Evolutionary conservation across 1,140 invertebrate species (phyloP), one percentile per base, ranked within the genome.

Genomic region (Brachionus paranguensis): DNA sequence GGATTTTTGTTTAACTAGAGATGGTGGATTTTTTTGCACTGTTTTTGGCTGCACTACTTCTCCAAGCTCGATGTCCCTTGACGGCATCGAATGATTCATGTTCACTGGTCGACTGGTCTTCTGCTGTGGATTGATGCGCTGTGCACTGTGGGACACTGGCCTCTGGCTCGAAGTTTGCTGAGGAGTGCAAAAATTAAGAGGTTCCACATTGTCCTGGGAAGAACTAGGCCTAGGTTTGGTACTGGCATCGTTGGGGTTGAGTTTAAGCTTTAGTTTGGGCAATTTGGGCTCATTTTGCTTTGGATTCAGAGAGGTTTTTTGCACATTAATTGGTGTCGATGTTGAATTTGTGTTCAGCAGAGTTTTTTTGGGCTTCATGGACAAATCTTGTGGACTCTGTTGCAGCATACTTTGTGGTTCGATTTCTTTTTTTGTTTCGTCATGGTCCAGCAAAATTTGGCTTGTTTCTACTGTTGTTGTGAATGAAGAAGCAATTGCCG

Each of bases 261-360:
- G n/a, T 64, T 81, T 81, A 45, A 81, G 78, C 33, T 81, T 81
- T 64, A 81, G 20, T 64, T 60, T 60, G 10, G 78, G 78, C 12
- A 64, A n/a, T 27, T 43, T 24, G 3, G 78, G 78, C 12, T 64
- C 76, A 24, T 55, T 33, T 47, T 37, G 33, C 6, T 37, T 37
- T 0, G 0, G 17, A 17, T 60, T 60, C 29, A 12, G 20, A 8
- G n/a, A 14, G 27, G 29, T 11, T 79, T 79, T 50, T 79, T 41
- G 41, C 0, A 2, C n/a, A 10, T 4, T 43, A 20, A 17, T 74
- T 8, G 70, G 70, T 6, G 70, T 74, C 17, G 70, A 45, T 43
- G 37, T 74, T 11, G 70, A 24, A 43, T 74, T 45, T 7, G 41
- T 45, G n/a, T 74, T 74, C 45, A 17, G 33, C 1, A 24, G 43